Base-by-base conservation (phyloP, 2,797 vertebrate species). In the Scarus forsteni region DNA sequence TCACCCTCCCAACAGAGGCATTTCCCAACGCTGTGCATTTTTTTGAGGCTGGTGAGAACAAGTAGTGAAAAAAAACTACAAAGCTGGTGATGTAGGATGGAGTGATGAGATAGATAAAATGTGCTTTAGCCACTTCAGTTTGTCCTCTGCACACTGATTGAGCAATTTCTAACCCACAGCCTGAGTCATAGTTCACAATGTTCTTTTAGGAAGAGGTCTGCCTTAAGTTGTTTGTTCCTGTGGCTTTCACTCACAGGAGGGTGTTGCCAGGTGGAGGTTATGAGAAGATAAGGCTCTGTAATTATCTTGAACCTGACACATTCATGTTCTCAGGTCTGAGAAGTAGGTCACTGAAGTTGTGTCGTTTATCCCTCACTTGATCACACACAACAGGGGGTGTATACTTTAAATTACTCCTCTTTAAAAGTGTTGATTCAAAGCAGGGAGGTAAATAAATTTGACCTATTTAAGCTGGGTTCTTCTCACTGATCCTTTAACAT, bases 101-200 rank as follows among this genome's bases (percentile, higher is more conserved):
- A 38, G 44, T 67, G 60, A 63, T 77, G 71, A 76, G 75, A 71
- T 51, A 40, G 10, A 55, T 71, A n/a, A 51, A 45, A 69, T 63
- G 56, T 44, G 27, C 66, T 83, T 66, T 68, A 50, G 34, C 44
- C 14, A 50, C 70, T 75, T 44, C 57, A 46, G 51, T 19, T 53
- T 46, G 53, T 73, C 14, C 71, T 74, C 34, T 49, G 43, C 1
- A 2, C 4, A 66, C 48, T 18, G 40, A 36, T 72, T 79, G 75
- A 68, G 59, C 83, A 80, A 83, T 69, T 81, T 77, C 15, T 51
- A 57, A 43, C 15, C n/a, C 39, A 46, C 18, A 27, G 35, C n/a
- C 57, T 75, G 75, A 87, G 66, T 89, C 81, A 84, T 51, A 68
- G 81, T 77, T 85, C 73, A 66, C 36, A 1, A 40, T 88, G 83